Evolutionary conservation across 2,797 vertebrate genomes (phyloP).

Genomic region (Neosilurus hyrtlii): DNA sequence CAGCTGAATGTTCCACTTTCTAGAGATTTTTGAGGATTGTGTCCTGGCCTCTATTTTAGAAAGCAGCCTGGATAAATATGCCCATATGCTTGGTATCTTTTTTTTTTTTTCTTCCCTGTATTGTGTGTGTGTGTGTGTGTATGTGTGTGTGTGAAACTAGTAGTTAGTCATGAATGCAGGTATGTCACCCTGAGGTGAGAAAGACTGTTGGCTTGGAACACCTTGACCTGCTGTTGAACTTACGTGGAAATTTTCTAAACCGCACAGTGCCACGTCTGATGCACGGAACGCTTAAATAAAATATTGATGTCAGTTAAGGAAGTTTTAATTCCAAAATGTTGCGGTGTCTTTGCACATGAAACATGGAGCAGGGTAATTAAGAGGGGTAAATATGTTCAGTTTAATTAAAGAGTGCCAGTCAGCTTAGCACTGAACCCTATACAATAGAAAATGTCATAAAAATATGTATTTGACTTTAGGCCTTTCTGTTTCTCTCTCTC

Average conservation of each 20-base stretch:
- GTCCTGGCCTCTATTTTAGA: background rate
- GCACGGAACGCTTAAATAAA: background rate
- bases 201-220: slow-evolving; percentile 38
- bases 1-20: background rate
- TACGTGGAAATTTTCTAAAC: slow-evolving; percentile 14
- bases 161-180: slow-evolving; percentile 40
- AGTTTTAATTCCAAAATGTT: slow-evolving; percentile 23
- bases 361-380: slow-evolving; percentile 28
- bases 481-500: too few relatives aligned
- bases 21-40: background rate
- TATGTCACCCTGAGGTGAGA: slow-evolving; percentile 48
- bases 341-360: slow-evolving; percentile 15
- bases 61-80: background rate
- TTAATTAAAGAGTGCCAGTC: slow-evolving; percentile 51
- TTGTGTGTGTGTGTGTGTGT: slow-evolving; percentile 17
- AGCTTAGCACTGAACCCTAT: slow-evolving; percentile 26
- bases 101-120: background rate
- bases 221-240: slow-evolving; percentile 50
- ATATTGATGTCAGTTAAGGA: slow-evolving; percentile 2
- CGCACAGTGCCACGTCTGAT: slow-evolving; percentile 8
- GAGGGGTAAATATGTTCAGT: slow-evolving; percentile 26
- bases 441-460: slow-evolving; percentile 36
- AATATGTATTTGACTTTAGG: slow-evolving; percentile 34
- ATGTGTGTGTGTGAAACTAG: slow-evolving; percentile 24
- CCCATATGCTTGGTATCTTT: background rate